Base-by-base conservation (phyloP, 2,797 vertebrate species). In the Nannoperca australis region DNA sequence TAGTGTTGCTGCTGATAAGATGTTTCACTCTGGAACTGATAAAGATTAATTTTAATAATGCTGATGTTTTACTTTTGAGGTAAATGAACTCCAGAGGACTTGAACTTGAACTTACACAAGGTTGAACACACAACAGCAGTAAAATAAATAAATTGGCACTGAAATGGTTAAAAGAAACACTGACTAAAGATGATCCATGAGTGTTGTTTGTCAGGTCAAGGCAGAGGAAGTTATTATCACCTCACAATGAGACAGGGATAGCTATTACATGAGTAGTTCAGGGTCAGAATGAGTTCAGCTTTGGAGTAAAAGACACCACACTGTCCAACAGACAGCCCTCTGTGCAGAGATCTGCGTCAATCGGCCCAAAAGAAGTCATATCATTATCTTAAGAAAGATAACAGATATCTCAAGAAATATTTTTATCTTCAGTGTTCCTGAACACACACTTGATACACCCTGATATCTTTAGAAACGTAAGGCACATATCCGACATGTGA, bases 401-500 rank as follows among this genome's bases (percentile, higher is more conserved):
- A 54, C 40, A 34, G 3, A 22, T 74, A 70, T 75, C 69, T 63
- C 20, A 40, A 27, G 15, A 32, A 40, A 49, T 18, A 61, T 63
- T 32, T 55, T 22, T 18, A 61, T 63, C 38, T 55, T 22, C 20
- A 58, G 17, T 0, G 65, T 63, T 64, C 14, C 24, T 30, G 0
- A 2, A 0, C 1, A 40, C 0, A 42, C 18, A 36, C 22, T 32
- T 44, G 70, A 27, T 27, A 27, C 24, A 27, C 24, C 24, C 17
- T 81, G 65, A 61, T 70, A n/a, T 38, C 38, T 45, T 22, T 40
- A 9, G 24, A 73, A 79, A 83, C 12, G 1, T 74, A 72, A 44
- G 12, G 58, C 70, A 76, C 71, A 20, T 60, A 78, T 58, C n/a
- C 22, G 20, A n/a, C 81, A 70, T 32, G 72, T 89, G 76, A 81